A percentile compares a stretch with the other conserved stretches of the same genome.
Evolutionary conservation across 2,113 vertebrate species (phyloP).

Genomic region (Hemibagrus wyckioides): DNA sequence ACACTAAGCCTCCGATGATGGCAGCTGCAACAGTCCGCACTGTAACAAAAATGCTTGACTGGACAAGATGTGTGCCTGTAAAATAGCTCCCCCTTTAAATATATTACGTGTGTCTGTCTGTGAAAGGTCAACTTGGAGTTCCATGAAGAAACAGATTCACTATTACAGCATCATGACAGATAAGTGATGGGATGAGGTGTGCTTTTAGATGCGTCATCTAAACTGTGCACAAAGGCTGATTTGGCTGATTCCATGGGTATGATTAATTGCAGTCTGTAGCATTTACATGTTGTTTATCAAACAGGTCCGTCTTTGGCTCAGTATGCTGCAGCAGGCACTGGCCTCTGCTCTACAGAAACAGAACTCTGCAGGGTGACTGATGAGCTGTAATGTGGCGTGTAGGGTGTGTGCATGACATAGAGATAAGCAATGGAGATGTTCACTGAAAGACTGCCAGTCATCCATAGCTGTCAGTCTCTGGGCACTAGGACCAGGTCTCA

Average conservation of each 20-base stretch:
- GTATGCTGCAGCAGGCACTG: conserved; percentile 12
- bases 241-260: neutral
- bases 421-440: conserved; percentile 17
- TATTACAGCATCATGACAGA: neutral
- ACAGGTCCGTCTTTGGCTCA: neutral
- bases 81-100: conserved; percentile 19
- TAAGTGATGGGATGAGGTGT: neutral
- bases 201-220: conserved; percentile 18
- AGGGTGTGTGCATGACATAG: neutral
- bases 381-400: conserved; percentile 20
- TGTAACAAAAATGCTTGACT: conserved; percentile 18
- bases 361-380: conserved; percentile 19
- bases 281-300: conserved; percentile 34
- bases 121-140: neutral
- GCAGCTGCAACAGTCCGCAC: conserved; percentile 10
- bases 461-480: neutral
- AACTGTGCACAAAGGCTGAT: neutral
- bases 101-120: conserved; percentile 44
- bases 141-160: neutral
- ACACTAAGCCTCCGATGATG: conserved; percentile 4
- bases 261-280: conserved; percentile 32
- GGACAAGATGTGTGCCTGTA: conserved; percentile 9
- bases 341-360: neutral
- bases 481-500: neutral
- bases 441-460: conserved; percentile 4